Base-by-base conservation (phyloP, 2,113 vertebrate species). In the Neoarius graeffei region DNA sequence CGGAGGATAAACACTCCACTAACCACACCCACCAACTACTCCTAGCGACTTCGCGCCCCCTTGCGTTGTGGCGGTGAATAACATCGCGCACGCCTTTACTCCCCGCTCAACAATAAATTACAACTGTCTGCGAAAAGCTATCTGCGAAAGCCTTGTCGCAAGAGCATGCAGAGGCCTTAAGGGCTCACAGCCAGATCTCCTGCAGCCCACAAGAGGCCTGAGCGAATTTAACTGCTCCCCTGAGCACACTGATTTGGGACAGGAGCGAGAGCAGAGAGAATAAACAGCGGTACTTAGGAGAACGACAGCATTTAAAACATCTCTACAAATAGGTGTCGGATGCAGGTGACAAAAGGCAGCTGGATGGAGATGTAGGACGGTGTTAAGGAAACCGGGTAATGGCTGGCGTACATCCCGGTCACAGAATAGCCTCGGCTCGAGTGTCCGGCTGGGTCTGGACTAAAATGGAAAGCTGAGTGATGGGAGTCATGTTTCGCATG, bases 401-500 rank as follows among this genome's bases (percentile, higher is more conserved):
- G 83, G 90, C 88, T 93, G 93, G 94, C 95, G 92, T 93, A 90
- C 89, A 89, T 92, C 1, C 77, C 42, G 25, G 25, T 92, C 91
- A 90, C 92, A 91, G 93, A 95, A 96, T 94, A 96, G 67, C 57
- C 7, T 6, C 15, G 62, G 88, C 54, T 93, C 81, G 77, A 89
- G 88, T 93, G 92, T 93, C 93, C 52, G 86, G 82, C 77, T 85
- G 82, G 4, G 0, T 54, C 67, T 71, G 92, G 93, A 92, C 91
- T 84, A 80, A 95, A 95, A 95, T 92, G 93, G 92, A 94, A 92
- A 95, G 93, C 93, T 92, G 92, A 93, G 84, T 91, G 86, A 92
- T 77, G 79, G 77, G 89, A 23, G 84, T 94, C 88, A 0, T 84
- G 85, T 94, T 94, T 93, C 93, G 19, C 84, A 81, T 50, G 35